phyloP scores from a whole-genome alignment of 2,888 invertebrate genomes.

The Melikaiella ostensackeni region DNA sequence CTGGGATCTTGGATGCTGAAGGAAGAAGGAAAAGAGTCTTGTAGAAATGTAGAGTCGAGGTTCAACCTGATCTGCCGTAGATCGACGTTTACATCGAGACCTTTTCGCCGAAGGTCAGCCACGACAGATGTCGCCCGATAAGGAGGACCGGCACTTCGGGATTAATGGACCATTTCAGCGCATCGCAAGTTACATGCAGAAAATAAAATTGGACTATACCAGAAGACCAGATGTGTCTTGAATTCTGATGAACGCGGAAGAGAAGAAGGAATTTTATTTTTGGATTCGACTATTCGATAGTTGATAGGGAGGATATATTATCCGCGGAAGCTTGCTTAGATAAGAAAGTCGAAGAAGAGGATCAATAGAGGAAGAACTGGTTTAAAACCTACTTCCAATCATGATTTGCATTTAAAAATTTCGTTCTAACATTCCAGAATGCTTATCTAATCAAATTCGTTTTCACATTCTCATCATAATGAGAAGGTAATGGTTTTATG shows the following conservation, averaged over 20 bases:
- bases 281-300: background rate
- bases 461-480: too few relatives aligned
- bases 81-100: conserved; percentile 58
- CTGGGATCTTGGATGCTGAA: conserved; percentile 46
- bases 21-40: conserved; percentile 42
- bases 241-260: conserved; percentile 31
- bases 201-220: conserved; percentile 29
- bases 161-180: conserved; percentile 44
- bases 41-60: conserved; percentile 39
- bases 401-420: conserved; percentile 9
- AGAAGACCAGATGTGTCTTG: background rate
- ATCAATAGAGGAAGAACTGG: conserved; percentile 22
- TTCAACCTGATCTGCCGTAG: conserved; percentile 52
- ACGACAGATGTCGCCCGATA: conserved; percentile 56
- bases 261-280: background rate
- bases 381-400: background rate
- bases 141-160: conserved; percentile 45
- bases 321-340: conserved; percentile 22
- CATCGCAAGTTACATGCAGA: background rate
- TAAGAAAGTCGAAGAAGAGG: conserved; percentile 14
- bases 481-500: too few relatives aligned
- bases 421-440: background rate
- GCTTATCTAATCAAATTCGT: conserved; percentile 2
- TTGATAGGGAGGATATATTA: conserved; percentile 5
- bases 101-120: conserved; percentile 54